These are phyloP conservation scores for Australoheros scitulus DNA, from an alignment of 2,113 vertebrate species.

Conservation along the genomic window DNA sequence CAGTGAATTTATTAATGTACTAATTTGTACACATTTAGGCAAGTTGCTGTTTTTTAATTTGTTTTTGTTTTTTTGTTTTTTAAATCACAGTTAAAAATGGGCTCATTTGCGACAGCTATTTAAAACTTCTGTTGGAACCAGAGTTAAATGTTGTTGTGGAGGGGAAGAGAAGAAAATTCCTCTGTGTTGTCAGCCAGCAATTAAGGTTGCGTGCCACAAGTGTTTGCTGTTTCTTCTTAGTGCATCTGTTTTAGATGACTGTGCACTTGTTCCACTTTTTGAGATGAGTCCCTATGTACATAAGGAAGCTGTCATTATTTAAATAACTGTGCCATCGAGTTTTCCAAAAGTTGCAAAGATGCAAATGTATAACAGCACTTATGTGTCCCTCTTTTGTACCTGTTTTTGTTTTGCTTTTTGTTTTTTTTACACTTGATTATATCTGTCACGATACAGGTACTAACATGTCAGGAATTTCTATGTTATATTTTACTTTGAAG, in stretches of 20 bases:
- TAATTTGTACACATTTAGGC: slow-evolving; percentile 40
- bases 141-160: slow-evolving; percentile 29
- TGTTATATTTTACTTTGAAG: slow-evolving; percentile 8
- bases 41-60: background rate
- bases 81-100: background rate
- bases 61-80: background rate
- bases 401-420: slow-evolving; percentile 5
- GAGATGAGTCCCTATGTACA: slow-evolving; percentile 29
- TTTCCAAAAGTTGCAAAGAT: slow-evolving; percentile 13
- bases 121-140: background rate
- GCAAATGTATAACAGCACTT: background rate
- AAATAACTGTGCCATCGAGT: slow-evolving; percentile 6
- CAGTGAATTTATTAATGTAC: slow-evolving; percentile 23
- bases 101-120: background rate
- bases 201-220: slow-evolving; percentile 25
- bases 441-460: slow-evolving; percentile 50
- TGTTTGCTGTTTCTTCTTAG: slow-evolving; percentile 24
- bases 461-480: slow-evolving; percentile 38
- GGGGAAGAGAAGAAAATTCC: slow-evolving; percentile 29
- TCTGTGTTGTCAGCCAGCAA: slow-evolving; percentile 26
- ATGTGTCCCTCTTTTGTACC: background rate
- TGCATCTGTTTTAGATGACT: slow-evolving; percentile 7
- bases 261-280: slow-evolving; percentile 20
- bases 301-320: slow-evolving; percentile 50
- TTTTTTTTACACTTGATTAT: background rate